Conservation (phyloP, 2,888 invertebrate genomes). For the Polyommatus iphigenia region DNA sequence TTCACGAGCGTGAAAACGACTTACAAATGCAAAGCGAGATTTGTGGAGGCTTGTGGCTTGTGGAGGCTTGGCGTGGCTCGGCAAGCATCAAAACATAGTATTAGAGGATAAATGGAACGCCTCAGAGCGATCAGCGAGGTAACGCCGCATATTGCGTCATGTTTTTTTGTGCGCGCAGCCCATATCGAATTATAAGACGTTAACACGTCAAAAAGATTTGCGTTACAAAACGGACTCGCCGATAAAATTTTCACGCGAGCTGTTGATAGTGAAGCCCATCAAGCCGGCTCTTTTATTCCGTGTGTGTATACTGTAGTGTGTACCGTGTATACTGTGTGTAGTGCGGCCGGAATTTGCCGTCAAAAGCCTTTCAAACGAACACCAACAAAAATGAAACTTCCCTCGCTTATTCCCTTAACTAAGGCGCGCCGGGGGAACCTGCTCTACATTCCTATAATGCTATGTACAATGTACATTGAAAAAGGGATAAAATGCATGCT, state of each 20-base stretch:
- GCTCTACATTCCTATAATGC: neutral
- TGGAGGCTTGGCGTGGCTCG: too few species aligned
- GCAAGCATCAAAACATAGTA: too few species aligned
- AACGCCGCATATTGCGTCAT: too few species aligned
- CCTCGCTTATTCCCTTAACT: slow-evolving; percentile 7
- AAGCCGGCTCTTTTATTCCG: neutral
- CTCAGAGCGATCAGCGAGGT: too few species aligned
- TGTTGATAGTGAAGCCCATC: neutral
- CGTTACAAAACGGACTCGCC: neutral
- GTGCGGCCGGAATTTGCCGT: neutral
- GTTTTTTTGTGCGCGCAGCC: too few species aligned
- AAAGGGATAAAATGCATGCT: neutral
- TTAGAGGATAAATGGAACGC: too few species aligned
- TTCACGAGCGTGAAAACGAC: too few species aligned
- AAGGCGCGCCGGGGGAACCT: neutral
- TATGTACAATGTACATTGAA: neutral
- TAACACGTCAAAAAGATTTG: too few species aligned
- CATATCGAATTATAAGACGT: too few species aligned
- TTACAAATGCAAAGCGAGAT: too few species aligned
- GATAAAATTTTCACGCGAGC: neutral
- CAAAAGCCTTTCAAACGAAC: slow-evolving; percentile 22
- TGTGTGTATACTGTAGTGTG: neutral
- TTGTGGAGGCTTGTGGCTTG: too few species aligned
- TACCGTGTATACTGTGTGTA: neutral
- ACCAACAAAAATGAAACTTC: slow-evolving; percentile 19